Conservation (phyloP, 2,113 vertebrate species). For the Mesembrinibis cayennensis region DNA sequence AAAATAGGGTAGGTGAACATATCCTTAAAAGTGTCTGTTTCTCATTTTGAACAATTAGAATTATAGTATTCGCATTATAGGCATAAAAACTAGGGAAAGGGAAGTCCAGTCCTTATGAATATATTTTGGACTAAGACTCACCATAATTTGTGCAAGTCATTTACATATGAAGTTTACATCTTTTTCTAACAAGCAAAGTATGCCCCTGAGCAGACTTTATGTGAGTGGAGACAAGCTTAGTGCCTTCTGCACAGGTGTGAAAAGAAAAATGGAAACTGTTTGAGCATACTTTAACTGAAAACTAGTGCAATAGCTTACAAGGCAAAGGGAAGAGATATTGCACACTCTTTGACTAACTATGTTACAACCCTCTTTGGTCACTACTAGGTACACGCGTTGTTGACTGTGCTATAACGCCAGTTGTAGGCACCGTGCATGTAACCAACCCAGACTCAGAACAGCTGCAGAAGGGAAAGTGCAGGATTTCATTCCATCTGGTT, state of each 20-base stretch:
- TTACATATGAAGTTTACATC: neutral
- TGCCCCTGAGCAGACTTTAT: neutral
- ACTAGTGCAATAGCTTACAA: fast-evolving
- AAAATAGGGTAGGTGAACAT: neutral
- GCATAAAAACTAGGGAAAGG: neutral
- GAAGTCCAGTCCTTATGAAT: neutral
- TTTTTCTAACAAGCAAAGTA: neutral
- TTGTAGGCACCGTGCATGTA: fast-evolving
- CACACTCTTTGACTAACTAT: no score
- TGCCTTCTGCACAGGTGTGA: neutral
- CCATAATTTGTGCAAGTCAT: neutral
- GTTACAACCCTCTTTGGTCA: neutral
- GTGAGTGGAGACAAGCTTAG: neutral
- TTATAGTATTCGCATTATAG: neutral
- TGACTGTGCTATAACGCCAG: neutral
- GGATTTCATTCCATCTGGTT: neutral
- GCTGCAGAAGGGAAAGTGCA: neutral
- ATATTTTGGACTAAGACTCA: neutral
- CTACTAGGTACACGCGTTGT: fast-evolving
- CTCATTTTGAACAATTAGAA: neutral
- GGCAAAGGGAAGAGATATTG: neutral
- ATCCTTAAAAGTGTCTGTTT: neutral
- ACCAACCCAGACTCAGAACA: neutral
- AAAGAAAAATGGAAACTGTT: neutral
- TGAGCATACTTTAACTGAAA: neutral